Evolutionary conservation across 2,888 invertebrate species (phyloP).

Genomic region (Trachelus stipa): DNA sequence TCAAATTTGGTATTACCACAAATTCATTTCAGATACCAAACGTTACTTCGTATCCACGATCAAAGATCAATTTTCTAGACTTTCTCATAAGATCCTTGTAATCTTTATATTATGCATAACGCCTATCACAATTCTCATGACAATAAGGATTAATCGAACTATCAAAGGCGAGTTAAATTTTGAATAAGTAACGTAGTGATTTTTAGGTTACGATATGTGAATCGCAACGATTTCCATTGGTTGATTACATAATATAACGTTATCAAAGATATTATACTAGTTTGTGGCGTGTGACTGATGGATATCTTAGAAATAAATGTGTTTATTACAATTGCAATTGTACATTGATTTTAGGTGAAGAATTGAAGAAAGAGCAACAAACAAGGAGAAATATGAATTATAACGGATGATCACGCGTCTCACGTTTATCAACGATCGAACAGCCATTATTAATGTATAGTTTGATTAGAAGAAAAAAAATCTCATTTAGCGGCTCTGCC

Average conservation of each 20-base stretch:
- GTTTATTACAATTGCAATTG: conserved; percentile 43
- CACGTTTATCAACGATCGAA: conserved; percentile 13
- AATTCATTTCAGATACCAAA: conserved; percentile 18
- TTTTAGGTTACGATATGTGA: not conserved
- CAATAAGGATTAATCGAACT: not conserved
- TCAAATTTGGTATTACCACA: conserved; percentile 44
- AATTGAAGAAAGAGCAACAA: not conserved
- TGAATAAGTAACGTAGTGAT: not conserved
- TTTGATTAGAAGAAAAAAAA: conserved; percentile 22
- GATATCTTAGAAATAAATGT: conserved; percentile 46
- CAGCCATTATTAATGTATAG: not conserved
- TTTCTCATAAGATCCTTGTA: not conserved
- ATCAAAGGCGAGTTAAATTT: not conserved
- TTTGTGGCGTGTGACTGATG: conserved; percentile 48
- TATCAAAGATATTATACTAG: conserved; percentile 6
- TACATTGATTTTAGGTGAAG: conserved; percentile 34
- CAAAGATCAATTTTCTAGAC: not conserved
- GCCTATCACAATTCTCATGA: not conserved
- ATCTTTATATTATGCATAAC: not conserved
- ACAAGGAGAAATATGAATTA: not conserved
- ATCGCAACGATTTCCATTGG: not conserved
- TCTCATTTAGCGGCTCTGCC: conserved; percentile 27
- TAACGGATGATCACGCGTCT: conserved; percentile 21
- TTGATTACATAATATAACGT: not conserved
- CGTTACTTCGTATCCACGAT: not conserved